Evolutionary conservation across 1,140 invertebrate species (phyloP).

Genomic region (Paraescarpia echinospica): DNA sequence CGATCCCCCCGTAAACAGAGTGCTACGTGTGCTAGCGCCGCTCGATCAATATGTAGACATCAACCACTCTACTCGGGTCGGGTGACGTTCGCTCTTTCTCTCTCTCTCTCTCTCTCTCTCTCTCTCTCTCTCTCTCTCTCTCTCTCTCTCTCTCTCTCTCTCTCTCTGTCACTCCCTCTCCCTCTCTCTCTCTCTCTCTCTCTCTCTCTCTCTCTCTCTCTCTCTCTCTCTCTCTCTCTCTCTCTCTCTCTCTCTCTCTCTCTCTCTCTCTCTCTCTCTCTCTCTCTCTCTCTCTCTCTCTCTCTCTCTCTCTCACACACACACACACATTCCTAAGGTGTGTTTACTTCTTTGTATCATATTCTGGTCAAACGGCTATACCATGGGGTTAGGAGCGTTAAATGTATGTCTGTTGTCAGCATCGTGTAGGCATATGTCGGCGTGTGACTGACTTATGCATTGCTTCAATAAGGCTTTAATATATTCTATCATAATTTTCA

Average conservation of each 20-base stretch:
- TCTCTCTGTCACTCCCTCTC: conserved; percentile 32
- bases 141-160: conserved; percentile 35
- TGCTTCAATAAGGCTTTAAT: background rate
- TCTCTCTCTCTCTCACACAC: background rate
- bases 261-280: conserved; percentile 36
- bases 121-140: conserved; percentile 34
- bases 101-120: conserved; percentile 34
- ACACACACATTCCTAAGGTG: background rate
- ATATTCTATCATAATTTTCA: background rate
- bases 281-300: conserved; percentile 28
- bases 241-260: conserved; percentile 35
- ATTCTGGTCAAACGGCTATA: too few relatives aligned
- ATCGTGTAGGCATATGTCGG: too few relatives aligned
- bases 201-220: conserved; percentile 2
- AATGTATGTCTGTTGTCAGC: too few relatives aligned
- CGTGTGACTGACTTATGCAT: background rate
- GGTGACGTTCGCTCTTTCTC: conserved; percentile 1
- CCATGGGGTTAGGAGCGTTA: too few relatives aligned
- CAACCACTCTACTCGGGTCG: background rate
- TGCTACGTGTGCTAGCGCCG: background rate
- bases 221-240: background rate
- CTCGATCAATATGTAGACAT: background rate
- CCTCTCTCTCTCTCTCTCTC: conserved; percentile 29
- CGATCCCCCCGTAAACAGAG: conserved; percentile 3
- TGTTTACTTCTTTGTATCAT: too few relatives aligned